Evolutionary conservation across 2,888 invertebrate species (phyloP).

Genomic region (Drosophila melanosoma): DNA sequence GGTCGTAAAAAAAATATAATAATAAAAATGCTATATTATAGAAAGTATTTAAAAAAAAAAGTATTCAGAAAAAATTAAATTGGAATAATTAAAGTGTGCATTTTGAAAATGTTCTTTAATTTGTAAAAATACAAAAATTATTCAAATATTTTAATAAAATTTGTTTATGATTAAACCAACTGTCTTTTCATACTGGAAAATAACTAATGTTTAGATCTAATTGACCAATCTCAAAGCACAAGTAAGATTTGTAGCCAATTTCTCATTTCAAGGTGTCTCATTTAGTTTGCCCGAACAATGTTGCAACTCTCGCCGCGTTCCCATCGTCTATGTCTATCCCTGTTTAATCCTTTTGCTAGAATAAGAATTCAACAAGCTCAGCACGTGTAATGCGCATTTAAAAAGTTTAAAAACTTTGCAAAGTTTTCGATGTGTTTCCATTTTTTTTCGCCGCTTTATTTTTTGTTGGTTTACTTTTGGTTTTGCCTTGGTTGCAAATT

Average conservation of each 20-base stretch:
- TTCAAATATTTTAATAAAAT: neutral
- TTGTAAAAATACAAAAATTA: neutral
- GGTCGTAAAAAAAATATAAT: neutral
- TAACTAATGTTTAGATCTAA: neutral
- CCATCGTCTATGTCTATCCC: too few relatives aligned
- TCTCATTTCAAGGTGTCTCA: slow-evolving; percentile 17
- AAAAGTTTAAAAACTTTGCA: slow-evolving; percentile 77
- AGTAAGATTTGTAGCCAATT: neutral
- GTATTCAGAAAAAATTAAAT: neutral
- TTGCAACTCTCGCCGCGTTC: slow-evolving; percentile 30
- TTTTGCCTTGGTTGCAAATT: slow-evolving; percentile 57
- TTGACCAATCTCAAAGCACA: neutral
- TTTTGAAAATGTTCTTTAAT: neutral
- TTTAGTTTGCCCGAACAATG: slow-evolving; percentile 47
- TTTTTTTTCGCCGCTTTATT: slow-evolving; percentile 23
- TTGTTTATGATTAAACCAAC: too few relatives aligned
- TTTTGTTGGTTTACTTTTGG: slow-evolving; percentile 20
- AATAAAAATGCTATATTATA: neutral
- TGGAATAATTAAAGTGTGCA: neutral
- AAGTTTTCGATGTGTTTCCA: slow-evolving; percentile 59
- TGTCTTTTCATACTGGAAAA: neutral
- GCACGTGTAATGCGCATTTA: slow-evolving; percentile 79
- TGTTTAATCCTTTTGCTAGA: slow-evolving; percentile 1
- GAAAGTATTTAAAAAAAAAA: neutral
- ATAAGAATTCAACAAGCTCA: slow-evolving; percentile 68